Evolutionary conservation across 2,888 invertebrate species (phyloP), one percentile per base, ranked within the genome.

Genomic region (Romanomermis culicivorax): DNA sequence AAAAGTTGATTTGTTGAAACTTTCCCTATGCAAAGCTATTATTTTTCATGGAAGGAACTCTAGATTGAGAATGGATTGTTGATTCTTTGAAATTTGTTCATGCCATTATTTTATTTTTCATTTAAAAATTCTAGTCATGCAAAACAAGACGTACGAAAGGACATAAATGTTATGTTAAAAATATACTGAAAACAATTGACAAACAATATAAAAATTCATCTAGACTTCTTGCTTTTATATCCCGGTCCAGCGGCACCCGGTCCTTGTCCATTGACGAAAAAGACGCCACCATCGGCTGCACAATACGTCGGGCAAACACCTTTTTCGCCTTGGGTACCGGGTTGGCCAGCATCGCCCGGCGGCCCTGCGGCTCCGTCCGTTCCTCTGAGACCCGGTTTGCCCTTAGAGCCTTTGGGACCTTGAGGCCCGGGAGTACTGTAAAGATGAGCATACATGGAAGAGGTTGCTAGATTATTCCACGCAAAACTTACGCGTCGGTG

Each of bases 321-420:
- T 30, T 30, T 23, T 47, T 57, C 45, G 20, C 57, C 57, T 2
- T 29, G 43, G 30, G 45, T 30, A 42, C 59, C 59, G 2, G 59
- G 56, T 42, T 58, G 57, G 57, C 62, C 63, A 45, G 60, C 56
- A 36, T 57, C 51, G 57, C 64, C 64, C 48, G 58, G 59, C 29
- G 59, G 55, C 7, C 60, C 60, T n/a, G 55, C n/a, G 29, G 11
- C 29, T 42, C 61, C 60, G 36, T 56, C 53, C 27, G 47, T 17
- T 47, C 59, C 59, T n/a, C 30, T 54, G n/a, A 29, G 30, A 3
- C 61, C 61, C 27, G 54, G 30, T 11, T 4, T 26, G 11, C 61
- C 61, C 29, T 49, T 53, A n/a, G 26, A 29, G 14, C 61, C 61
- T 25, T 57, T 53, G 3, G 42, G 27, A 45, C 61, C 60, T 29